A percentile compares a stretch with the other conserved stretches of the same genome.
phyloP scores from a whole-genome alignment of 2,113 vertebrate genomes.

The Gopherus evgoodei region DNA sequence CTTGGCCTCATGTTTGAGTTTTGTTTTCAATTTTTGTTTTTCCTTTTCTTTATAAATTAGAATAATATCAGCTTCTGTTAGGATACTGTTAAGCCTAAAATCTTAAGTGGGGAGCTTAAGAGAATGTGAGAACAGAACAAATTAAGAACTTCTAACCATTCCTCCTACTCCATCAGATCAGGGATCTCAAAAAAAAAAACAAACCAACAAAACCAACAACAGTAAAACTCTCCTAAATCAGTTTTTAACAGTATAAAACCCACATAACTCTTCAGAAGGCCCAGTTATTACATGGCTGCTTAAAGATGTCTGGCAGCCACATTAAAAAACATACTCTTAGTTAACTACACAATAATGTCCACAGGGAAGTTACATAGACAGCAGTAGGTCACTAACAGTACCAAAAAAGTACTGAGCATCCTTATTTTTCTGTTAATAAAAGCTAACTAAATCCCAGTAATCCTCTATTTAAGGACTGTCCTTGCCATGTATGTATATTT shows the following conservation, averaged over 20 bases:
- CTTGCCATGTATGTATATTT: not conserved
- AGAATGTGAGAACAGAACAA: not conserved
- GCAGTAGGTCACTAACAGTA: not conserved
- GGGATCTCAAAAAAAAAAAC: no score
- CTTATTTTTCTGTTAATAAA: not conserved
- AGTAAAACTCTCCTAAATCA: not conserved
- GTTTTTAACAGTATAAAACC: not conserved
- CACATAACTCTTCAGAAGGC: not conserved
- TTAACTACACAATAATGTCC: not conserved
- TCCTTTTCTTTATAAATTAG: not conserved
- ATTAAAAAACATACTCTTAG: not conserved
- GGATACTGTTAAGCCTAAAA: not conserved
- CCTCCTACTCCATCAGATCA: not conserved
- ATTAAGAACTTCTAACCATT: not conserved
- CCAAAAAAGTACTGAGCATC: not conserved
- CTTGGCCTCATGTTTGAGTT: not conserved
- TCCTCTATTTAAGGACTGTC: not conserved
- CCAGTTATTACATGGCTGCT: not conserved
- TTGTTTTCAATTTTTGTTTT: not conserved
- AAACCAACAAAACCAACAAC: not conserved
- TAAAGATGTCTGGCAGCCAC: not conserved
- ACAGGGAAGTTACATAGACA: not conserved
- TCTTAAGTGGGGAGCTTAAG: not conserved
- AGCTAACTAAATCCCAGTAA: not conserved
- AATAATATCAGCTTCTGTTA: not conserved